These are phyloP conservation scores for Pica pica DNA, from an alignment of 2,113 vertebrate species.

Conservation along the genomic window DNA sequence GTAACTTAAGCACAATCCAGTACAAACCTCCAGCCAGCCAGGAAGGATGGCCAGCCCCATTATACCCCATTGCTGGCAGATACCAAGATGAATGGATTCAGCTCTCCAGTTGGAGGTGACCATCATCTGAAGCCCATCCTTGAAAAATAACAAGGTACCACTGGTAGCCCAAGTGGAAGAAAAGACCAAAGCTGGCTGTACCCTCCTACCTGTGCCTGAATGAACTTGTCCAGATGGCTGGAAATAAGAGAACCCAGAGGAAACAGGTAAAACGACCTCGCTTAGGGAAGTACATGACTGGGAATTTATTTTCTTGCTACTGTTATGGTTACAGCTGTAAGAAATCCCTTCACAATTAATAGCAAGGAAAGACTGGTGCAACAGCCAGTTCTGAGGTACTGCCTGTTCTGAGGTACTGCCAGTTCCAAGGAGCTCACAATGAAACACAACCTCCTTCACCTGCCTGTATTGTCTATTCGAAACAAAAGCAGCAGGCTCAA, in stretches of 20 bases:
- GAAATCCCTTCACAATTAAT: background rate
- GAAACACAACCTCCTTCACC: background rate
- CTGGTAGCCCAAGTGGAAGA: background rate
- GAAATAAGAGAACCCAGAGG: background rate
- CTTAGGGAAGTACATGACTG: background rate
- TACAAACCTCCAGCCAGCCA: background rate
- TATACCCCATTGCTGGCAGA: background rate
- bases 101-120: background rate
- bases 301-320: background rate
- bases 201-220: background rate
- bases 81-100: background rate
- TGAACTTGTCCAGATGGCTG: background rate
- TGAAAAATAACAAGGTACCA: background rate
- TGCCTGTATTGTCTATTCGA: rapidly evolving
- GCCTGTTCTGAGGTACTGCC: background rate
- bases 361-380: background rate
- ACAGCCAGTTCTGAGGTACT: background rate
- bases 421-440: background rate
- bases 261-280: background rate
- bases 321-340: background rate
- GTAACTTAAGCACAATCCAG: background rate
- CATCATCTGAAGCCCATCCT: background rate
- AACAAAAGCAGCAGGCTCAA: background rate
- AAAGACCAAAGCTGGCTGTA: background rate
- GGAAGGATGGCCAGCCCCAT: background rate